Base-by-base conservation (phyloP, 2,888 invertebrate genomes). In the Ypsolopha sequella region DNA sequence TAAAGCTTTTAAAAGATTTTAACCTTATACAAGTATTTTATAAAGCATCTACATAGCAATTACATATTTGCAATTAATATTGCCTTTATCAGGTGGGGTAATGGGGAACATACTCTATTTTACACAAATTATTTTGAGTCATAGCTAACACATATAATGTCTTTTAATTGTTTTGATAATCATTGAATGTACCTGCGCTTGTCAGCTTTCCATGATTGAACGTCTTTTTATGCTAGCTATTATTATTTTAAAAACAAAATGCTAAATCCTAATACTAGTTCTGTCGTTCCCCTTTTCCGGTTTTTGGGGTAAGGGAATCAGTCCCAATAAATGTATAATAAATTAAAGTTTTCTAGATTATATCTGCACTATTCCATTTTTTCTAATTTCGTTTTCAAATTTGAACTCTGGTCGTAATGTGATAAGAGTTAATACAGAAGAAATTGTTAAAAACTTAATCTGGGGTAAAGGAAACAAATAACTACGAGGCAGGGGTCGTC, bases 401-500 rank as follows among this genome's bases (percentile, higher is more conserved):
- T 13, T 41, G 6, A 11, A 41, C 41, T 52, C 46, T 45, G 47
- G 39, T 36, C 41, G 14, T 52, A 34, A 50, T 46, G 53, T 35
- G 49, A 51, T 51, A 51, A n/a, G 50, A 49, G 38, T 51, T 39
- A 49, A 46, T 48, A 41, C 38, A 50, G 33, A 51, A 51, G 38
- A 48, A 45, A 53, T 49, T 46, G 44, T 43, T 41, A 51, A 53
- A 53, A 53, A 43, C 43, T 41, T n/a, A 49, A 49, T 51, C 51
- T 49, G 53, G 53, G 53, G 53, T 51, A 53, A 53, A 51, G 48
- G 51, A 45, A 53, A 53, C 51, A 53, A 45, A 51, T 11, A 9
- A 51, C 36, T 51, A 49, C 38, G 49, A 46, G 46, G 38, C 53
- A 52, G 53, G 43, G 43, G 48, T 50, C 9, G 48, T 50, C 47